Percentiles rank a stretch among this genome's conserved stretches.
Conservation (phyloP, 2,797 vertebrate genomes). For the Acanthurus lineatus region DNA sequence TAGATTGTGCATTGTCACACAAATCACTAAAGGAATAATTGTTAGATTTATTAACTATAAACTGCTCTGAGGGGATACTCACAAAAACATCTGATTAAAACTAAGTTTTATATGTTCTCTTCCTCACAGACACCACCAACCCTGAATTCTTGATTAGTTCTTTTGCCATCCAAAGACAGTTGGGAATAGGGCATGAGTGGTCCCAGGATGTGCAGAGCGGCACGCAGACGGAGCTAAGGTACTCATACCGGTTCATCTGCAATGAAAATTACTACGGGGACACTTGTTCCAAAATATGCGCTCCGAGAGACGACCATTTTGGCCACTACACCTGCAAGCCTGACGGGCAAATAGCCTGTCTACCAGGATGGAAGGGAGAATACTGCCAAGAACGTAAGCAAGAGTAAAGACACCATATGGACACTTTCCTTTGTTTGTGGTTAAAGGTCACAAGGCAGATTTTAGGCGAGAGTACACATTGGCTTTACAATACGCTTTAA, state of each 20-base stretch:
- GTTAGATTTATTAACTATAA: slow-evolving; percentile 2
- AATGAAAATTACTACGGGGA: slow-evolving; percentile 98
- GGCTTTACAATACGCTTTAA: too few relatives aligned
- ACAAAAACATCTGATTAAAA: background rate
- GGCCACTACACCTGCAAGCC: slow-evolving; percentile 96
- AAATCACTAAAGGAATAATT: slow-evolving; percentile 24
- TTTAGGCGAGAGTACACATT: background rate
- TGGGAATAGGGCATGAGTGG: slow-evolving; percentile 93
- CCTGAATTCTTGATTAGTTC: slow-evolving; percentile 91
- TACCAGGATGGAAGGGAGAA: slow-evolving; percentile 94
- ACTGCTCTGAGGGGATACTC: background rate
- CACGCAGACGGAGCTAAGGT: slow-evolving; percentile 90
- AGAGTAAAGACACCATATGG: slow-evolving; percentile 76
- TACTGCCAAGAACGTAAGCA: slow-evolving; percentile 98
- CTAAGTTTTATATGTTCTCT: background rate
- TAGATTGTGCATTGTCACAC: slow-evolving; percentile 67
- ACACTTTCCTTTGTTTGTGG: slow-evolving; percentile 68
- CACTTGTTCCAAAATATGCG: slow-evolving; percentile 95
- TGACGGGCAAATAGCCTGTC: slow-evolving; percentile 93
- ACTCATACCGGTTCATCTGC: slow-evolving; percentile 98
- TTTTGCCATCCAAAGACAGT: slow-evolving; percentile 91
- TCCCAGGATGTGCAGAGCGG: slow-evolving; percentile 85
- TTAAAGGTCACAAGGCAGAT: slow-evolving; percentile 33
- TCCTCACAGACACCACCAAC: slow-evolving; percentile 83
- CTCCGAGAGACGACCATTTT: slow-evolving; percentile 94